Evolutionary conservation across 2,797 vertebrate species (phyloP).

Genomic region (Podarcis lilfordi): DNA sequence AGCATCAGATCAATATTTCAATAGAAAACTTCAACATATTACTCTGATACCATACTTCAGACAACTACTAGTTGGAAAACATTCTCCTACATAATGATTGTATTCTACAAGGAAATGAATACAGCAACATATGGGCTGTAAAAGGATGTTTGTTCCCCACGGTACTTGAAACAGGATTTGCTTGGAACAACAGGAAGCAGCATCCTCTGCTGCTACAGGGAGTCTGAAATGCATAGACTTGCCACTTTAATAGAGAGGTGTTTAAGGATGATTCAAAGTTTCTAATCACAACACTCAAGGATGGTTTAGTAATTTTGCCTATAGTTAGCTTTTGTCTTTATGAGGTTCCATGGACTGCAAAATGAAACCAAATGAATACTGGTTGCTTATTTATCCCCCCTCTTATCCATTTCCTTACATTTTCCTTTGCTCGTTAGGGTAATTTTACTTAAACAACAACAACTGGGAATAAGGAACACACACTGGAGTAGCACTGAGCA

Average conservation of each 20-base stretch:
- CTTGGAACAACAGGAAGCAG: constrained; percentile 29
- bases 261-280: neutral
- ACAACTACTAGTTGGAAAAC: neutral
- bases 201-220: neutral
- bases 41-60: neutral
- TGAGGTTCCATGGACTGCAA: neutral
- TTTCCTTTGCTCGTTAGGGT: neutral
- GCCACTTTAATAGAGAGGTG: neutral
- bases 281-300: neutral
- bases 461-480: neutral
- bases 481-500: neutral
- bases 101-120: neutral
- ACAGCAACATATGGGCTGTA: neutral
- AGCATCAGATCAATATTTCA: neutral
- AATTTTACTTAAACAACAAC: neutral
- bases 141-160: neutral
- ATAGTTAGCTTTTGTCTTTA: neutral
- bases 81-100: neutral
- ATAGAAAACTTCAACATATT: neutral
- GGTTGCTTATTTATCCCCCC: neutral
- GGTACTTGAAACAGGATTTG: constrained; percentile 8
- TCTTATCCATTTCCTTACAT: neutral
- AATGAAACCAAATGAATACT: neutral
- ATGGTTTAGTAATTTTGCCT: neutral
- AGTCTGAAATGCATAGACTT: neutral